Percentiles rank a stretch among this genome's conserved stretches.
These are phyloP conservation scores for Atopsyche davidsoni DNA, from an alignment of 1,140 invertebrate genomes.

Conservation along the genomic window DNA sequence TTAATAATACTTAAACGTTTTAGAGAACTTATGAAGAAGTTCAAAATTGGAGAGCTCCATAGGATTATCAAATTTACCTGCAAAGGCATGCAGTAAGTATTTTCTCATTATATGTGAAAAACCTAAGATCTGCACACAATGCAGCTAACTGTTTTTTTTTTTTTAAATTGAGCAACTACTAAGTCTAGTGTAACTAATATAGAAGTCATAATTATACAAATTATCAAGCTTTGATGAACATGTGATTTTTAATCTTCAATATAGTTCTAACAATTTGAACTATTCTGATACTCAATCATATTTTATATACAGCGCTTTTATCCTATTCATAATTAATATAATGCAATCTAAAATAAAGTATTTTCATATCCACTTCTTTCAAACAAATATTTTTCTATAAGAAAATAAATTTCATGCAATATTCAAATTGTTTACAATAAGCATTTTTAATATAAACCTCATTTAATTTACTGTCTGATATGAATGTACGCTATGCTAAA, in stretches of 20 bases:
- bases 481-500: not conserved
- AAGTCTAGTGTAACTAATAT: not conserved
- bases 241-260: too few species aligned
- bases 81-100: too few species aligned
- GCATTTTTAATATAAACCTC: conserved; percentile 2
- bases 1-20: too few species aligned
- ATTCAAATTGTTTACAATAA: conserved; percentile 1
- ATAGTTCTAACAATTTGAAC: too few species aligned
- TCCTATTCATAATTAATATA: too few species aligned
- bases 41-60: conserved; percentile 70
- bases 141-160: too few species aligned
- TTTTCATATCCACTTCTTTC: not conserved
- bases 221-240: not conserved
- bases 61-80: too few species aligned
- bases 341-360: too few species aligned
- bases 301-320: too few species aligned
- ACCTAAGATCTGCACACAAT: too few species aligned
- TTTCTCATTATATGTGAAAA: conserved; percentile 6
- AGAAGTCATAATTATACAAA: not conserved
- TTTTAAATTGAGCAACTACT: not conserved
- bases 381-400: not conserved
- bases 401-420: not conserved
- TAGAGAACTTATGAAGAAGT: conserved; percentile 80
- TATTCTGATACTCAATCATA: too few species aligned
- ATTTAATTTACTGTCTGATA: conserved; percentile 5